A percentile compares a stretch with the other conserved stretches of the same genome.
These are phyloP conservation scores for Pterostichus niger DNA, from an alignment of 2,888 invertebrate genomes.

Conservation along the genomic window DNA sequence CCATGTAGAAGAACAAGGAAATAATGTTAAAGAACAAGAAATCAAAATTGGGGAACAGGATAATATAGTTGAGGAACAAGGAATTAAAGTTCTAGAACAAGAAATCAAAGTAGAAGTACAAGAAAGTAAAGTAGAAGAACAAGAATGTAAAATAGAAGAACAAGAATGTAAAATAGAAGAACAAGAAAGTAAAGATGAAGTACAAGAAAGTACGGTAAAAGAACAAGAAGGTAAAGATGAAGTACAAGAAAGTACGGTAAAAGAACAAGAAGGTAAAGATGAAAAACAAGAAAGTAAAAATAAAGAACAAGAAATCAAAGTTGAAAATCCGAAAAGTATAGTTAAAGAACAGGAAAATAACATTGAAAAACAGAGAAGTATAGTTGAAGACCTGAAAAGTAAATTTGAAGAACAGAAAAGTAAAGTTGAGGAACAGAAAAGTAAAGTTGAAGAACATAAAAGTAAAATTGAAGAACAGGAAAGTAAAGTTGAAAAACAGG, in stretches of 20 bases:
- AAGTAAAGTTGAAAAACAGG: conserved; percentile 6
- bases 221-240: neutral
- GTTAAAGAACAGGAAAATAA: conserved; percentile 25
- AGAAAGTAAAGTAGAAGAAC: conserved; percentile 16
- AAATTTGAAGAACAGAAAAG: too few relatives aligned
- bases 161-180: neutral
- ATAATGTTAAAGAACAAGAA: conserved; percentile 67
- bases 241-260: conserved; percentile 25
- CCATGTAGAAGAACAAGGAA: conserved; percentile 54
- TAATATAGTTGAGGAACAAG: neutral
- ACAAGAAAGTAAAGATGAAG: conserved; percentile 11
- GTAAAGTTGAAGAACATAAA: conserved; percentile 37
- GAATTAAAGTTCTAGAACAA: conserved; percentile 65
- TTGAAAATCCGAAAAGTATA: too few relatives aligned
- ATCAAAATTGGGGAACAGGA: conserved; percentile 57
- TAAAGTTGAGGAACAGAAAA: too few relatives aligned
- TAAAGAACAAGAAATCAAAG: neutral
- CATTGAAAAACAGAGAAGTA: too few relatives aligned
- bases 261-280: conserved; percentile 2
- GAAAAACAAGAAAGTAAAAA: conserved; percentile 17
- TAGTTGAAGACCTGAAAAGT: too few relatives aligned
- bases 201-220: conserved; percentile 28
- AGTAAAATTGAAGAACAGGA: neutral
- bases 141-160: conserved; percentile 16
- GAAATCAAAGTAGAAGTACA: conserved; percentile 7